Evolutionary conservation across 2,888 invertebrate genomes (phyloP).

Genomic region (Dendrolimus pini): DNA sequence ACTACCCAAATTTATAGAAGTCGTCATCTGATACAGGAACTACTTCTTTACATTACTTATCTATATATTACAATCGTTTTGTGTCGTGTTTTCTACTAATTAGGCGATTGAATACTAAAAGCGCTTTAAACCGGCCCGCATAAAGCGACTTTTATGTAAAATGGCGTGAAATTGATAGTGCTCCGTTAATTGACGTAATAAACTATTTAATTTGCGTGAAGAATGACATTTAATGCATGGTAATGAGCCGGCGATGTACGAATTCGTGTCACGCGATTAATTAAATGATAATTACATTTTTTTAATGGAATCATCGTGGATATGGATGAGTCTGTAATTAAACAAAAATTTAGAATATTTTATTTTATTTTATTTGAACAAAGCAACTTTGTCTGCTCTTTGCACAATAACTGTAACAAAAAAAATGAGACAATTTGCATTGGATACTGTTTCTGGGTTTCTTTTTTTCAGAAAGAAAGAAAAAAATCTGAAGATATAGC

Average conservation of each 20-base stretch:
- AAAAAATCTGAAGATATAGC: too few relatives aligned
- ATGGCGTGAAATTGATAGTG: slow-evolving; percentile 21
- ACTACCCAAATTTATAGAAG: too few relatives aligned
- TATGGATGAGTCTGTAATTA: too few relatives aligned
- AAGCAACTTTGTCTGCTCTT: too few relatives aligned
- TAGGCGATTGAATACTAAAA: slow-evolving; percentile 11
- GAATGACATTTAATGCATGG: slow-evolving; percentile 10
- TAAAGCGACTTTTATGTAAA: slow-evolving; percentile 16
- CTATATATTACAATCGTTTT: background rate
- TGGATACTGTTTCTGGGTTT: too few relatives aligned
- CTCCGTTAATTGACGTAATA: slow-evolving; percentile 12
- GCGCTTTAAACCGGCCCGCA: slow-evolving; percentile 23
- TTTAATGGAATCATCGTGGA: background rate
- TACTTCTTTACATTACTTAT: too few relatives aligned
- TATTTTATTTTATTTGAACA: too few relatives aligned
- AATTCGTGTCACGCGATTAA: background rate
- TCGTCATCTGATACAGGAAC: too few relatives aligned
- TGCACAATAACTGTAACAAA: too few relatives aligned
- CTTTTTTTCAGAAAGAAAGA: too few relatives aligned
- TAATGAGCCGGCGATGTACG: slow-evolving; percentile 13
- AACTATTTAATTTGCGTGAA: slow-evolving; percentile 9
- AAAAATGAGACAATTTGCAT: too few relatives aligned
- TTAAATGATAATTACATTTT: background rate
- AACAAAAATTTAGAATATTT: too few relatives aligned
- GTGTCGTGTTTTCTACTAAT: background rate